Evolutionary conservation across 2,113 vertebrate species (phyloP).

Genomic region (Hemicordylus capensis): DNA sequence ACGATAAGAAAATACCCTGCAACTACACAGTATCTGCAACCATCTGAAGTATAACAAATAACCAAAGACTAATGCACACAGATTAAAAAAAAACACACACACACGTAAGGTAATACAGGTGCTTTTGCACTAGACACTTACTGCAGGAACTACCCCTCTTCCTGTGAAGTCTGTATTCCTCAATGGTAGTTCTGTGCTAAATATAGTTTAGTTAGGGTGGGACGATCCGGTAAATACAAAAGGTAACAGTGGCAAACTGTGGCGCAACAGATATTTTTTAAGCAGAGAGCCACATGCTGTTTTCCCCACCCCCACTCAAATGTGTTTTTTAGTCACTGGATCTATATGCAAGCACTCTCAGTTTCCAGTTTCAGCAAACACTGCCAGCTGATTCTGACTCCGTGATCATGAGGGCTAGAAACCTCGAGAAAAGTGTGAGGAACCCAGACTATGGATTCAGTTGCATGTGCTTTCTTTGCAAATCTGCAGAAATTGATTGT

Average conservation of each 20-base stretch:
- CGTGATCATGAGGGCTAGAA: neutral
- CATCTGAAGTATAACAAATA: neutral
- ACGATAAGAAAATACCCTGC: constrained; percentile 48
- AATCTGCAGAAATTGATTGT: neutral
- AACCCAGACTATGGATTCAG: neutral
- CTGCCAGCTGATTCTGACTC: neutral
- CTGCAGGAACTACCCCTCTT: neutral
- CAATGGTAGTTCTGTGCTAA: neutral
- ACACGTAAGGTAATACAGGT: neutral
- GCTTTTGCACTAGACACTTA: neutral
- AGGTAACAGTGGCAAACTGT: neutral
- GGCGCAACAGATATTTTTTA: neutral
- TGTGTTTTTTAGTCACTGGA: neutral
- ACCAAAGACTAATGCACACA: neutral
- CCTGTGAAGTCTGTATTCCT: neutral
- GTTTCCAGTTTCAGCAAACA: neutral
- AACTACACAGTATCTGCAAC: constrained; percentile 7
- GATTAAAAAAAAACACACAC: neutral
- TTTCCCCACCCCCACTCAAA: too few species aligned
- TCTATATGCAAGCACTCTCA: neutral
- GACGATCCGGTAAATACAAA: neutral
- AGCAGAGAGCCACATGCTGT: neutral
- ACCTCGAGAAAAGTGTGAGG: neutral
- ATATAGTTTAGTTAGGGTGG: neutral
- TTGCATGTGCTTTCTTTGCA: neutral